A percentile compares a stretch with the other conserved stretches of the same genome.
These are phyloP conservation scores for Temnothorax rugatulus DNA, from an alignment of 2,888 invertebrate genomes.

Conservation along the genomic window DNA sequence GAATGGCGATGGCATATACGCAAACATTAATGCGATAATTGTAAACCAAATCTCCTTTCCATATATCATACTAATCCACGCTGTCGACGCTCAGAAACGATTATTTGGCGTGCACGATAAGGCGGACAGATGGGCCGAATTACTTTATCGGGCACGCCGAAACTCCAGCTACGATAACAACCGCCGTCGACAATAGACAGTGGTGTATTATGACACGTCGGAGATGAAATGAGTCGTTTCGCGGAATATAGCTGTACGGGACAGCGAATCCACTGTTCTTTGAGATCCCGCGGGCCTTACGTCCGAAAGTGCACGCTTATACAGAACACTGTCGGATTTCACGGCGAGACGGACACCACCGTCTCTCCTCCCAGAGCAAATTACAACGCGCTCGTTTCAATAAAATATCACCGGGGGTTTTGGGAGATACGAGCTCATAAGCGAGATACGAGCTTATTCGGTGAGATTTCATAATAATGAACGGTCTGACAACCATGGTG, in stretches of 20 bases:
- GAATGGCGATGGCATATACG: not conserved
- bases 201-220: conserved; percentile 2
- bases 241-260: not conserved
- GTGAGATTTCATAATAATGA: not conserved
- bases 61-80: not conserved
- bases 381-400: conserved; percentile 17
- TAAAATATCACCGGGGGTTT: conserved; percentile 9
- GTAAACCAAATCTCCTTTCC: not conserved
- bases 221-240: conserved; percentile 13
- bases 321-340: not conserved
- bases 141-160: not conserved
- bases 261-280: conserved; percentile 28
- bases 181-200: conserved; percentile 1
- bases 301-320: not conserved
- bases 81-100: not conserved
- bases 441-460: conserved; percentile 19
- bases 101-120: not conserved
- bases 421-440: not conserved
- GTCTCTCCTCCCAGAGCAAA: not conserved
- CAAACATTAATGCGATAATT: conserved; percentile 2
- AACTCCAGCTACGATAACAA: conserved; percentile 7
- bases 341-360: not conserved
- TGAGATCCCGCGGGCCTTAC: not conserved
- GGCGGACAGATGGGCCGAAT: not conserved
- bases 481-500: not conserved